Base-by-base conservation (phyloP, 2,888 invertebrate species). In the Clitarchus hookeri region DNA sequence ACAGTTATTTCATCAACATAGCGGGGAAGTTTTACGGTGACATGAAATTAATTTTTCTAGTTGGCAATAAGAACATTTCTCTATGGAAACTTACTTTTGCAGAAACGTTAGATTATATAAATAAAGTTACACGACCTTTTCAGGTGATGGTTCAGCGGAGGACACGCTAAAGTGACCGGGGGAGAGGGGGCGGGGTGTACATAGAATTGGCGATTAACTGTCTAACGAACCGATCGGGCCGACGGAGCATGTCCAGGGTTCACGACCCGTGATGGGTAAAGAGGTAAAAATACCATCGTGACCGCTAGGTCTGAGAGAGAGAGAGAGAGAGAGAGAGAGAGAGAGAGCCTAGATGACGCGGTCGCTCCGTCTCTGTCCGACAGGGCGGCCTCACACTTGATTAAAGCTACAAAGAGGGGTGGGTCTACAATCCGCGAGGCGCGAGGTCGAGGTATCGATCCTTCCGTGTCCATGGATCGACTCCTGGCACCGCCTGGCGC, bases 401-500 rank as follows among this genome's bases (percentile, higher is more conserved):
- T 65, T 65, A 23, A n/a, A 65, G 65, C 65, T 23, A 65, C 65
- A 65, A 65, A 65, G 65, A 6, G n/a, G 19, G 65, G 6, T 19
- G 65, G 6, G 65, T 11, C n/a, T 19, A 19, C 65, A 19, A 11
- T 2, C 65, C 11, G 65, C 65, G 65, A 19, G 23, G 53, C 8
- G 65, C 65, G 65, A 23, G 65, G 23, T 16, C 23, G 19, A 19
- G 65, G 65, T 65, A 65, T 65, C 65, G 65, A 65, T 65, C 65
- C n/a, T n/a, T 0, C 65, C 23, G 23, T 19, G 23, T 65, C 65
- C 65, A 9, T 19, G 65, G 65, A 65, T 65, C 65, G 65, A 65
- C 65, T 65, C 65, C 65, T 65, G 65, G 65, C 65, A 65, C 65
- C 23, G 65, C 65, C 65, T 65, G 65, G 65, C 65, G 65, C 65